Conservation (phyloP, 64 coral and sea anemone genomes). For the Montipora cactus region DNA sequence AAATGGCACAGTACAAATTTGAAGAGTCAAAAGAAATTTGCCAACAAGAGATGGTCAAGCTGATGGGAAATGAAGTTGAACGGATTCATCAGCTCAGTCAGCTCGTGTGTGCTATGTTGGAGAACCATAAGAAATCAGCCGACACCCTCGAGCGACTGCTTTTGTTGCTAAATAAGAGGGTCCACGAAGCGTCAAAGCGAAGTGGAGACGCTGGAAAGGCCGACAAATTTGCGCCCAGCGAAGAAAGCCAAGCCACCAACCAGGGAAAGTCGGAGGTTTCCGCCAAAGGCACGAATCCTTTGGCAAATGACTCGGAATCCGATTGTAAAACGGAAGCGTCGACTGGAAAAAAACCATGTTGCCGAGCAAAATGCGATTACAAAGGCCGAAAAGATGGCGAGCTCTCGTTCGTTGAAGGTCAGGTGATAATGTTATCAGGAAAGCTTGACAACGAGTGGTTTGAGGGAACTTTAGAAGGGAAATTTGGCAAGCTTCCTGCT, state of each 20-base stretch:
- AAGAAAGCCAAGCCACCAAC: not conserved
- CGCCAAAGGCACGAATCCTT: conserved; percentile 86
- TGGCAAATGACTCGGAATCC: conserved; percentile 73
- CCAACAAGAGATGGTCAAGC: conserved; percentile 71
- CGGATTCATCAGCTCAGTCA: conserved; percentile 89
- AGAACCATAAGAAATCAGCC: conserved; percentile 92
- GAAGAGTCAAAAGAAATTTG: conserved; percentile 88
- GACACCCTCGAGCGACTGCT: conserved; percentile 85
- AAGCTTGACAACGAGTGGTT: conserved; percentile 69
- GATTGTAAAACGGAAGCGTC: conserved; percentile 15
- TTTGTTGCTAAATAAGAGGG: conserved; percentile 78
- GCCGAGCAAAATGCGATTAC: conserved; percentile 80
- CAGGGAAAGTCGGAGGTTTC: conserved; percentile 66
- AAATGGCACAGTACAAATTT: conserved; percentile 92
- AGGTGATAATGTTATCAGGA: conserved; percentile 75
- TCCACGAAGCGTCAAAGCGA: conserved; percentile 61
- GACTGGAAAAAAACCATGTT: conserved; percentile 59
- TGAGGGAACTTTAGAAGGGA: conserved; percentile 87
- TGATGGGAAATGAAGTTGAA: conserved; percentile 85
- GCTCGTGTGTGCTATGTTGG: conserved; percentile 83
- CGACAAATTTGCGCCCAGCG: not conserved
- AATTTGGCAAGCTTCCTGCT: conserved; percentile 75
- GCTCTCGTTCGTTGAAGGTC: conserved; percentile 70
- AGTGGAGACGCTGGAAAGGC: conserved; percentile 18
- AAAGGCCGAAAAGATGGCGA: conserved; percentile 83